Evolutionary conservation across 2,113 vertebrate genomes (phyloP), one percentile per base, ranked within the genome.

Genomic region (Trinectes maculatus): DNA sequence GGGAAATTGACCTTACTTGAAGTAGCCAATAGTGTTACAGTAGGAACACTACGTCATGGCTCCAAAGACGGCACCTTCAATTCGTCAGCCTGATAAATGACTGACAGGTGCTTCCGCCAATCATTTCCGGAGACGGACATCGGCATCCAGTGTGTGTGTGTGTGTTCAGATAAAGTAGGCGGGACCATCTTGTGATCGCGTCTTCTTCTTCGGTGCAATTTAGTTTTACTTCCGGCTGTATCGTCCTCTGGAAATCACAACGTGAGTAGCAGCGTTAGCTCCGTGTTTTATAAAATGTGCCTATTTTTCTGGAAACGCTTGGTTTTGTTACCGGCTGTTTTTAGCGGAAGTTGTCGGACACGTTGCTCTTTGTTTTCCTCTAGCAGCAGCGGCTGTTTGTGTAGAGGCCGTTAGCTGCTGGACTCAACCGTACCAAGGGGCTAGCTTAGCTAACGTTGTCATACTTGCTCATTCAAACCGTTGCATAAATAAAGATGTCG

Each of bases 171-270:
- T 42, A 65, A 68, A 3, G 5, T n/a, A n/a, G 89, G 89, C 58
- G 79, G 75, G 36, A 0, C 9, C 1, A 18, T 0, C 15, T 6
- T 11, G 33, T 0, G 11, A 10, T 52, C 47, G 2, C 11, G 1
- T 68, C 65, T 77, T 61, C 67, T 74, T 83, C 69, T 46, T 42
- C 60, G 48, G 73, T 71, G 54, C 40, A 22, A 39, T 18, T 11
- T 11, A 18, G 16, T 71, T 61, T 34, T 26, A 75, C 80, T 84
- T 89, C 85, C 85, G 78, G 74, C 55, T 71, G 63, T 19, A 51
- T 69, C 76, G 88, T 89, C 82, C 85, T 88, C 80, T 88, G 87
- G 71, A 84, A 70, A 70, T 43, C 21, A 77, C 87, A 88, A 83
- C 88, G 90, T 91, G 90, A 91, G 90, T 89, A 68, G 2, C 28